Percentiles rank a stretch among this genome's conserved stretches.
phyloP scores from a whole-genome alignment of 2,797 vertebrate species.

The Coranthus polyacanthus region DNA sequence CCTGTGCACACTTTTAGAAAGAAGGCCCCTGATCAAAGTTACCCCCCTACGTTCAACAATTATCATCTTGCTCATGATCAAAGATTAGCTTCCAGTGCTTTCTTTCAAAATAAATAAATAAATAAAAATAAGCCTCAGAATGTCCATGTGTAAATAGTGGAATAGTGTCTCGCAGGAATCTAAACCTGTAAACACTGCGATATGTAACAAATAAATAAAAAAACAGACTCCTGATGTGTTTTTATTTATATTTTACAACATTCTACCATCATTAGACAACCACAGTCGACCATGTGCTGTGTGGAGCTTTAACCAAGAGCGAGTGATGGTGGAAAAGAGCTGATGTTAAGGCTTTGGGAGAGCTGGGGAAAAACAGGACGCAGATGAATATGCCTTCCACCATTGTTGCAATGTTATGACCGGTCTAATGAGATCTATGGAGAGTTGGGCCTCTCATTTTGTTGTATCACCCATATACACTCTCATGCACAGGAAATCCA shows the following conservation, averaged over 20 bases:
- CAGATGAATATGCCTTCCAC: constrained; percentile 75
- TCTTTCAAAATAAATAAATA: too few species aligned
- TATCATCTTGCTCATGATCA: constrained; percentile 10
- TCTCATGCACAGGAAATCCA: constrained; percentile 59
- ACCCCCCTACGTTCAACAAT: too few species aligned
- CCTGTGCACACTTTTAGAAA: too few species aligned
- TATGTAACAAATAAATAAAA: too few species aligned
- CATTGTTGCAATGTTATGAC: constrained; percentile 76
- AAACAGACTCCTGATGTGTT: neutral
- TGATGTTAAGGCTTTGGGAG: constrained; percentile 57
- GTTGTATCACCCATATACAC: constrained; percentile 65
- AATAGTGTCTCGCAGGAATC: too few species aligned
- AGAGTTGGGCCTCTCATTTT: constrained; percentile 78
- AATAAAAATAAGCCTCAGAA: constrained; percentile 37
- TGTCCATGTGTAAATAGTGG: too few species aligned
- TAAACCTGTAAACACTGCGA: too few species aligned
- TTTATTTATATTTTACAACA: neutral
- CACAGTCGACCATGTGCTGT: constrained; percentile 31
- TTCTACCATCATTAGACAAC: constrained; percentile 31
- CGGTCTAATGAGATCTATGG: constrained; percentile 81
- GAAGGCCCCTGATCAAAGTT: too few species aligned
- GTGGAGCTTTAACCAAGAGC: constrained; percentile 44
- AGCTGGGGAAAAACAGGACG: constrained; percentile 38
- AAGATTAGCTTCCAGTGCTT: too few species aligned
- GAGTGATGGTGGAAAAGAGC: constrained; percentile 55